phyloP scores from a whole-genome alignment of 2,113 vertebrate genomes.

The Planiliza haematocheilus region DNA sequence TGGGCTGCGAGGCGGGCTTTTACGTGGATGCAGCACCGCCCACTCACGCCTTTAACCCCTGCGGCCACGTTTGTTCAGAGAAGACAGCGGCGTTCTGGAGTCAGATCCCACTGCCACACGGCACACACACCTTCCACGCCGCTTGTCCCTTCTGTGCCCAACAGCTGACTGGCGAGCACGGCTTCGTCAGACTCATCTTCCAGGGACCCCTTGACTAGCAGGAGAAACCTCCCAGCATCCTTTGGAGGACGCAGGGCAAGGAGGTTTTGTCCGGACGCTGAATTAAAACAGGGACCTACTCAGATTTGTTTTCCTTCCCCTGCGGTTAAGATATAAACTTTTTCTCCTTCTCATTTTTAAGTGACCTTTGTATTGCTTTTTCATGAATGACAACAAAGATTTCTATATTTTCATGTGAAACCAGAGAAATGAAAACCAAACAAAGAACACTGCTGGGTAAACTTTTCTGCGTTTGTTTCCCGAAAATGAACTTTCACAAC shows the following conservation, averaged over 20 bases:
- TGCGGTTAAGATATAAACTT: slow-evolving; percentile 77
- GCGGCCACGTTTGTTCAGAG: slow-evolving; percentile 97
- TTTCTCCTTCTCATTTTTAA: slow-evolving; percentile 80
- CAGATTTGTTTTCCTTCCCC: slow-evolving; percentile 48
- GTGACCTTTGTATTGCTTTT: slow-evolving; percentile 86
- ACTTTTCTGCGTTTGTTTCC: slow-evolving; percentile 59
- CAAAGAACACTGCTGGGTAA: slow-evolving; percentile 70
- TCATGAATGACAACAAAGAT: slow-evolving; percentile 79
- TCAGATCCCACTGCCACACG: slow-evolving; percentile 97
- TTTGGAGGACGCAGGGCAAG: not conserved
- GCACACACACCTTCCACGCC: slow-evolving; percentile 98
- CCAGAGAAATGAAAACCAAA: slow-evolving; percentile 73
- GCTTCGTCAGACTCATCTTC: slow-evolving; percentile 98
- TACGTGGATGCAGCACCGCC: slow-evolving; percentile 97
- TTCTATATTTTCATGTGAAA: slow-evolving; percentile 85
- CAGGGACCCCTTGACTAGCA: slow-evolving; percentile 96
- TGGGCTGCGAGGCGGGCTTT: slow-evolving; percentile 97
- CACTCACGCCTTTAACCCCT: slow-evolving; percentile 95
- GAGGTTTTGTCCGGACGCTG: slow-evolving; percentile 7
- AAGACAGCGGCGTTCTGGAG: slow-evolving; percentile 98
- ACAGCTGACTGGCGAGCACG: slow-evolving; percentile 94
- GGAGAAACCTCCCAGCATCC: slow-evolving; percentile 55
- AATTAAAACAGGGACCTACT: slow-evolving; percentile 25
- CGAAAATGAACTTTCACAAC: slow-evolving; percentile 64
- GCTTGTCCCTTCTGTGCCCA: slow-evolving; percentile 98